phyloP scores from a whole-genome alignment of 2,797 vertebrate genomes.

The Artibeus lituratus region DNA sequence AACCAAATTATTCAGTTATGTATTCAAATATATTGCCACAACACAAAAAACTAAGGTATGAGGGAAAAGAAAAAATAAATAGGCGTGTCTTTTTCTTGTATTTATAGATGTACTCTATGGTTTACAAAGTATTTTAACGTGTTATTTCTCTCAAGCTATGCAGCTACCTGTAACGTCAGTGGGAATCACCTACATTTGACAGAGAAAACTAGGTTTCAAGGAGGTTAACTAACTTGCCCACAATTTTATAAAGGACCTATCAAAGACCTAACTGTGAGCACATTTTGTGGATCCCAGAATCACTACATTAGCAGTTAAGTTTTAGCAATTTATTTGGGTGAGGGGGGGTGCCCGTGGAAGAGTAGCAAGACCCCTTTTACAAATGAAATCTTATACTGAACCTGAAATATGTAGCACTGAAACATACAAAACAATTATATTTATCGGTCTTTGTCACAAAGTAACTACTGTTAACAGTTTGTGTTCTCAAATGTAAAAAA shows the following conservation, averaged over 20 bases:
- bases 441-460: not conserved
- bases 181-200: not conserved
- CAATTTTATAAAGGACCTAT: not conserved
- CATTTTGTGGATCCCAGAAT: not conserved
- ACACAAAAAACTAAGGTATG: not conserved
- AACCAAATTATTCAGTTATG: conserved; percentile 42
- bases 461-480: conserved; percentile 3
- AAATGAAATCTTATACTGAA: conserved; percentile 31
- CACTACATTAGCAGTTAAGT: not conserved
- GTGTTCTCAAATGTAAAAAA: not conserved
- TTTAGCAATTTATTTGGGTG: not conserved
- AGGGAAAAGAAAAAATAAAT: not conserved
- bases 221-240: not conserved
- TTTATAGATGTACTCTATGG: not conserved
- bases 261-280: not conserved
- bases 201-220: conserved; percentile 24
- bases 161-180: not conserved
- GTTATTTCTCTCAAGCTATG: not conserved
- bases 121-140: not conserved
- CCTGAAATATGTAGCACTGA: not conserved
- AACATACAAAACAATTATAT: not conserved
- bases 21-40: conserved; percentile 42
- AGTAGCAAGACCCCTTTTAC: conserved; percentile 16
- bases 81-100: not conserved
- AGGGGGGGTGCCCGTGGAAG: not conserved